Evolutionary conservation across 2,888 invertebrate genomes (phyloP), one percentile per base, ranked within the genome.

Genomic region (Anarsia innoxiella): DNA sequence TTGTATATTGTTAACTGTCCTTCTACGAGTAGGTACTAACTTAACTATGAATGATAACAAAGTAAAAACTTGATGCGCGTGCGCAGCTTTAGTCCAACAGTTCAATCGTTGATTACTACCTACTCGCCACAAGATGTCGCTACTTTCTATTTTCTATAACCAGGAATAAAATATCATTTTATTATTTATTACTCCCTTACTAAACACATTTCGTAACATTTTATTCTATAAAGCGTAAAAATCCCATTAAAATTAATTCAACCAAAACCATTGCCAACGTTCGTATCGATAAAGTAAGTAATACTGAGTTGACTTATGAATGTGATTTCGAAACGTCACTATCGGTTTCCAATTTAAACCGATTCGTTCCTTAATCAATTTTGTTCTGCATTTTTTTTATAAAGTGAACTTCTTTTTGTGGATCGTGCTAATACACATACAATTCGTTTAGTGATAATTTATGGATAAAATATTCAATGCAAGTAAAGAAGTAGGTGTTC

Each of bases 361-460:
- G 74, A 85, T 85, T 85, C 84, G 84, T 84, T 85, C 82, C 82
- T 80, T 80, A 82, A 80, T 80, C 82, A 79, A 79, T 83, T 79
- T 77, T 75, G 73, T 80, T 76, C 63, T 71, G 73, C 67, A 65
- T 79, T 79, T 43, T n/a, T n/a, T 43, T 78, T 74, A 59, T 60
- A 61, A 74, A 71, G 63, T 65, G 63, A 66, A 71, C 70, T 65
- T 69, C 68, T 69, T 73, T 64, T 60, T 65, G 62, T 64, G 59
- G 59, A 65, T 67, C 62, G 67, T 72, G 68, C 67, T 73, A 68
- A 66, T 66, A 70, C 66, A 73, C 62, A 66, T 61, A 65, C 63
- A 65, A 66, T 65, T 65, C 61, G 62, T 61, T 72, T 66, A 59
- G 66, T 66, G 66, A 66, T 72, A 70, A 76, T 70, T 72, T n/a